Evolutionary conservation across 2,888 invertebrate species (phyloP).

Genomic region (Notocelia uddmanniana): DNA sequence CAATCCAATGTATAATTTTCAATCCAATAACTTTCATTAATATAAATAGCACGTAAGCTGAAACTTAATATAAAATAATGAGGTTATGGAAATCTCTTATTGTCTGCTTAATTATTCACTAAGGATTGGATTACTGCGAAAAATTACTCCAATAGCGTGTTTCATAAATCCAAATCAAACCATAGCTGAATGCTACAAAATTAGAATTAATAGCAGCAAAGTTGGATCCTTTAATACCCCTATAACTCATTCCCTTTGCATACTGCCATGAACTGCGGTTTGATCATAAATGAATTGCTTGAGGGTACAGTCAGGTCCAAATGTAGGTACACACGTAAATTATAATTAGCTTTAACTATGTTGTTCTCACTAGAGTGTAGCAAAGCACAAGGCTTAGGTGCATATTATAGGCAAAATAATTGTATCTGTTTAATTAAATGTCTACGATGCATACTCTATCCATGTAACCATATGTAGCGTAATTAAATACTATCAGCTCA

Average conservation of each 20-base stretch:
- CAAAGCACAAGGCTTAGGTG: too few species aligned
- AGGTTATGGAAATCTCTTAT: background rate
- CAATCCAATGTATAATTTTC: too few species aligned
- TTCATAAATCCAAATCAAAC: conserved; percentile 20
- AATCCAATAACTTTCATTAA: background rate
- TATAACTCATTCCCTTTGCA: conserved; percentile 37
- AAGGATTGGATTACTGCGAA: background rate
- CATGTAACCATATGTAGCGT: too few species aligned
- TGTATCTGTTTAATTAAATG: too few species aligned
- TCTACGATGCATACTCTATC: too few species aligned
- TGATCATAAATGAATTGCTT: conserved; percentile 18
- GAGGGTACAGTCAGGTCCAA: background rate
- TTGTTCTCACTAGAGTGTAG: background rate
- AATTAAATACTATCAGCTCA: too few species aligned
- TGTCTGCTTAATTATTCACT: background rate
- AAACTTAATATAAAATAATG: background rate
- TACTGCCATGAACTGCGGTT: conserved; percentile 5
- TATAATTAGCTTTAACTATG: background rate
- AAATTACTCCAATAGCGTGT: conserved; percentile 26
- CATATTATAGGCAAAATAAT: too few species aligned
- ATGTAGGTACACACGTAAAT: background rate
- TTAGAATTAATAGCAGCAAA: conserved; percentile 23
- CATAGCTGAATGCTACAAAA: conserved; percentile 21
- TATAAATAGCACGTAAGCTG: background rate
- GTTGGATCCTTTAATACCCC: conserved; percentile 27